Conservation (phyloP, 2,113 vertebrate genomes). For the Mesoclemmys tuberculata region DNA sequence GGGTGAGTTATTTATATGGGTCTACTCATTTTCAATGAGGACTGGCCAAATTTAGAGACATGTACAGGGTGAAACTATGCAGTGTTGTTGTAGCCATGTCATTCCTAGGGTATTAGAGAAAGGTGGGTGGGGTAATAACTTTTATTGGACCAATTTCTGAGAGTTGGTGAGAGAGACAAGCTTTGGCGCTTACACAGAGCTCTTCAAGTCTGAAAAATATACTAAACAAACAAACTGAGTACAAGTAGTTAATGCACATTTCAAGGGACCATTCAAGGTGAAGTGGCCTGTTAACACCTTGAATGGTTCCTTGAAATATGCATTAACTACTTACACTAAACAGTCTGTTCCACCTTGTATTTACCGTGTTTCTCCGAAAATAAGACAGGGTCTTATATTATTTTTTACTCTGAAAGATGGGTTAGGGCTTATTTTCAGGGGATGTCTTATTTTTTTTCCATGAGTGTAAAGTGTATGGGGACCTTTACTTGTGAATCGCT, state of each 20-base stretch:
- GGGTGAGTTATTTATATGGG: too few relatives aligned
- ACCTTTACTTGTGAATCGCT: too few relatives aligned
- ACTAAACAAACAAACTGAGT: too few relatives aligned
- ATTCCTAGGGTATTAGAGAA: background rate
- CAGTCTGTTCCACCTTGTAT: too few relatives aligned
- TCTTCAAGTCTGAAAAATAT: background rate
- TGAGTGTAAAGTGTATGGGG: too few relatives aligned
- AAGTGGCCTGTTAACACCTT: background rate
- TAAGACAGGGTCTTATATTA: too few relatives aligned
- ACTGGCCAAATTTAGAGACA: accelerated
- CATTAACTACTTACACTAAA: too few relatives aligned
- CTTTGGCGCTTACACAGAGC: background rate
- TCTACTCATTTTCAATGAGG: background rate
- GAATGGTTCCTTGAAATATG: background rate
- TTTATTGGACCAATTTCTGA: background rate
- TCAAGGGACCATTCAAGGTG: background rate
- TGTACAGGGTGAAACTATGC: background rate
- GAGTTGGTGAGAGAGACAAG: background rate
- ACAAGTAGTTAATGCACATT: background rate
- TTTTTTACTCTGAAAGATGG: too few relatives aligned
- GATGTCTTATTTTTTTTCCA: too few relatives aligned
- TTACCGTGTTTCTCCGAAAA: too few relatives aligned
- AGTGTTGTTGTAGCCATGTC: background rate
- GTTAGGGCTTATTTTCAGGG: too few relatives aligned
- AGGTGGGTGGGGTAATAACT: background rate